These are phyloP conservation scores for Serilophus lunatus DNA, from an alignment of 2,113 vertebrate species.

Conservation along the genomic window DNA sequence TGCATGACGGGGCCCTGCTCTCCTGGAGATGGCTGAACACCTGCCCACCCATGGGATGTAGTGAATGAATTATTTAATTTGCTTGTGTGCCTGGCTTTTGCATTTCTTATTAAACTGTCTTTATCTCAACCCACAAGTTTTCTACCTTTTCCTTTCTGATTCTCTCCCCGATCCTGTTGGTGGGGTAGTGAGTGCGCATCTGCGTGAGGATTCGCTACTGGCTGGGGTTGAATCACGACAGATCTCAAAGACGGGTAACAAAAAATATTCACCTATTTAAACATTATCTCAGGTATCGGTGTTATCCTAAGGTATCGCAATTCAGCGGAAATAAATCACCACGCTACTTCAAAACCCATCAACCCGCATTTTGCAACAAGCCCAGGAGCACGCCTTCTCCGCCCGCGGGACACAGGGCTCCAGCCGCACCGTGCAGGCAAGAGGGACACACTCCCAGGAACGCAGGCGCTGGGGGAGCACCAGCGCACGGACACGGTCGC, in stretches of 20 bases:
- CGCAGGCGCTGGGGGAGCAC: background rate
- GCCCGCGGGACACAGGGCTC: background rate
- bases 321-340: fast-evolving
- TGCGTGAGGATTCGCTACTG: background rate
- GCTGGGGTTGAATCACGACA: background rate
- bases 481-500: background rate
- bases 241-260: fast-evolving
- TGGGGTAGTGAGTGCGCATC: fast-evolving
- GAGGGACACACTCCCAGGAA: background rate
- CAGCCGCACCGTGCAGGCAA: fast-evolving
- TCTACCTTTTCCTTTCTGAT: fast-evolving
- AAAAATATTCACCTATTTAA: background rate
- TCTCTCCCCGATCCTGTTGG: background rate
- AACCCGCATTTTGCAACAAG: fast-evolving
- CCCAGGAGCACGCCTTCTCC: fast-evolving
- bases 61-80: background rate
- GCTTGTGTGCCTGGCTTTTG: background rate
- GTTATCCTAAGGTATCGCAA: fast-evolving
- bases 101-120: background rate
- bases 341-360: fast-evolving
- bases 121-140: fast-evolving
- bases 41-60: fast-evolving
- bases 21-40: background rate
- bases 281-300: fast-evolving
- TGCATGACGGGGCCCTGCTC: fast-evolving